Percentiles rank a stretch among this genome's conserved stretches.
These are phyloP conservation scores for Dinothrombium tinctorium DNA, from an alignment of 1,140 invertebrate genomes.

Conservation along the genomic window DNA sequence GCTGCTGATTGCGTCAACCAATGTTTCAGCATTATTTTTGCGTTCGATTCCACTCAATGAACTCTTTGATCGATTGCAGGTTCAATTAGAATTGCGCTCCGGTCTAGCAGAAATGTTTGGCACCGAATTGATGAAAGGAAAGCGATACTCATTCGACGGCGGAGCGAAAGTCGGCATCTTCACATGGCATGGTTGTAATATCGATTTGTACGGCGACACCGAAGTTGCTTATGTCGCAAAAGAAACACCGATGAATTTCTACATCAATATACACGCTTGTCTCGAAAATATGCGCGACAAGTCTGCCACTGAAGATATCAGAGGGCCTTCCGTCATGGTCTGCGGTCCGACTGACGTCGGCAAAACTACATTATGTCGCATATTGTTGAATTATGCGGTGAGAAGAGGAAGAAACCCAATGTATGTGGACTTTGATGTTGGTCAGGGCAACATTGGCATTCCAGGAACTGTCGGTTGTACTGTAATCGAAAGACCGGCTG, in stretches of 20 bases:
- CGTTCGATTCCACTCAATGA: background rate
- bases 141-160: constrained; percentile 63
- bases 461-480: constrained; percentile 46
- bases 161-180: constrained; percentile 88
- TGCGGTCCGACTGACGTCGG: constrained; percentile 88
- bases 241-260: constrained; percentile 86
- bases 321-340: constrained; percentile 31
- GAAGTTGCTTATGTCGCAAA: constrained; percentile 82
- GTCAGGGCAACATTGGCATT: constrained; percentile 74
- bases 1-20: constrained; percentile 36
- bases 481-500: constrained; percentile 64
- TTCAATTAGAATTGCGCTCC: constrained; percentile 9
- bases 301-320: constrained; percentile 40
- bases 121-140: constrained; percentile 78
- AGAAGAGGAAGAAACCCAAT: constrained; percentile 51
- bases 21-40: background rate
- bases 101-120: constrained; percentile 73
- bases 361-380: constrained; percentile 69
- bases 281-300: constrained; percentile 61
- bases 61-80: background rate
- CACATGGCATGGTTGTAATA: constrained; percentile 76
- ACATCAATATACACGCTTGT: constrained; percentile 80
- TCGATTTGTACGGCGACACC: constrained; percentile 42
- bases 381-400: constrained; percentile 83
- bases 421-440: constrained; percentile 87